Base-by-base conservation (phyloP, 2,888 invertebrate species). In the Abrostola tripartita region DNA sequence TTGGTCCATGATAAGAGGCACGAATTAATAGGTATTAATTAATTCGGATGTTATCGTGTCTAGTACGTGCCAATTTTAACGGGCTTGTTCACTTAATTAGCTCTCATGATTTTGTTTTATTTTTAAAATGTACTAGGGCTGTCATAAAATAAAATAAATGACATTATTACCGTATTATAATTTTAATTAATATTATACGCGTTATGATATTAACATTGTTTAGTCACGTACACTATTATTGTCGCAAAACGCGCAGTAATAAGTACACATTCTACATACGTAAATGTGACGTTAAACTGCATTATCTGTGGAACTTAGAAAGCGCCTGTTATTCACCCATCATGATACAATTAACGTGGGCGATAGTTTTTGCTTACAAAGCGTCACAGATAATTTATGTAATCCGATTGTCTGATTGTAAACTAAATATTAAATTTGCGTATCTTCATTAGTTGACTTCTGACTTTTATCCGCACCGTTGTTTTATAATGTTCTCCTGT, bases 211-310 rank as follows among this genome's bases (percentile, higher is more conserved):
- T 24, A 24, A 47, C 44, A 47, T 47, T 14, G 44, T 47, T 44
- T 47, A 14, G 44, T 9, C 40, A 54, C 58, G 51, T 60, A 69
- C 56, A 64, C 74, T 68, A 57, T 52, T 37, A 40, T 14, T 12
- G 36, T 7, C 51, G 44, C 56, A 50, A 59, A 62, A 41, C 38
- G 53, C 5, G 35, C 52, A 73, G 55, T 49, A 57, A 35, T 24
- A 35, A 12, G 6, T 10, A 56, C 50, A 57, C 44, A 55, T 52
- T 56, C 6, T 42, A 73, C 71, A 66, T 63, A 72, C 79, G 76
- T 61, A 68, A 54, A 50, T 78, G 37, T 76, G 76, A 78, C 79
- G 76, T 61, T 54, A 44, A 40, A n/a, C 11, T 5, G 49, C 14
- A 24, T 50, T 61, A 65, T 76, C 62, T 47, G n/a, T n/a, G 37